Evolutionary conservation across 2,113 vertebrate species (phyloP).

Genomic region (Neolamprologus variostigma): DNA sequence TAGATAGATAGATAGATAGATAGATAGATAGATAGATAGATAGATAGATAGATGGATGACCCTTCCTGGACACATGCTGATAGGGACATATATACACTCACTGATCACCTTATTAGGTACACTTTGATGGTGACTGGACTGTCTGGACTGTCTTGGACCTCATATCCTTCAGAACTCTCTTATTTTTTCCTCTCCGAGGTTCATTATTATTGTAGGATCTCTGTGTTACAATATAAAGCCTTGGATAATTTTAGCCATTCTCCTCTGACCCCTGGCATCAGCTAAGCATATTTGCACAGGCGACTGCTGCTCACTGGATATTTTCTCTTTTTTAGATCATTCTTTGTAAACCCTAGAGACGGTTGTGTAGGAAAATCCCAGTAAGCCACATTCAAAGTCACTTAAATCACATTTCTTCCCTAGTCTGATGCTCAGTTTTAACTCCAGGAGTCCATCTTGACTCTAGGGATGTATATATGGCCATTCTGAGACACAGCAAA

Average conservation of each 20-base stretch:
- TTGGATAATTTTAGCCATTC: neutral
- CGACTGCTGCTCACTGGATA: neutral
- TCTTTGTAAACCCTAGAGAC: neutral
- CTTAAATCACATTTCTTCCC: neutral
- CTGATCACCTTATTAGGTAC: neutral
- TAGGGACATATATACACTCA: neutral
- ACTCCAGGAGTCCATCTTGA: neutral
- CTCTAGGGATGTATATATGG: neutral
- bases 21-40: fast-evolving
- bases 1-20: fast-evolving
- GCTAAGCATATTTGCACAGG: neutral
- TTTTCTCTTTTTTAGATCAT: neutral
- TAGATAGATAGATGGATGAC: fast-evolving
- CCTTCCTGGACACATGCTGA: neutral
- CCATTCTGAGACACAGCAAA: neutral
- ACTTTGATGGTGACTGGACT: neutral
- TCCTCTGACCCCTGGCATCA: neutral
- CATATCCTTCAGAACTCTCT: neutral
- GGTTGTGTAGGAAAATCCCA: neutral
- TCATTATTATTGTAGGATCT: neutral
- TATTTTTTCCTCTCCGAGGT: neutral
- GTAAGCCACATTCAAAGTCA: neutral
- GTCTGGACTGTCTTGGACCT: neutral
- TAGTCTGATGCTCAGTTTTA: neutral
- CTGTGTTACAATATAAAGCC: neutral